phyloP scores from a whole-genome alignment of 1,140 invertebrate species.

The Musca vetustissima region DNA sequence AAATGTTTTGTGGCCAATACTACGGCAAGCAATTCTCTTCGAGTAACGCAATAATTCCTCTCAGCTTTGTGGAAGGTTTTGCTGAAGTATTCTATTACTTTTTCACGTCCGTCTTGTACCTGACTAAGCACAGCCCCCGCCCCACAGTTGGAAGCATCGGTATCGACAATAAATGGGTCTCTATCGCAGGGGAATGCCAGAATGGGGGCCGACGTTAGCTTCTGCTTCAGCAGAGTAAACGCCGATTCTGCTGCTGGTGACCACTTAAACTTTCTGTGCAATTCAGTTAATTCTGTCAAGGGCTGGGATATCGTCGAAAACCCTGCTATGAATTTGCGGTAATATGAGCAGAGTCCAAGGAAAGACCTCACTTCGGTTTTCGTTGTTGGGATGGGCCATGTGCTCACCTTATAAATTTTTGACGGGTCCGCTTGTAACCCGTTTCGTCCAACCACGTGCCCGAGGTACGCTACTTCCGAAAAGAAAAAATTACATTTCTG shows the following conservation, averaged over 20 bases:
- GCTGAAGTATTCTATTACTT: neutral
- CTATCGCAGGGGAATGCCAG: neutral
- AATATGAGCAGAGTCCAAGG: neutral
- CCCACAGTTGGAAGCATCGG: neutral
- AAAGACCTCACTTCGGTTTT: constrained; percentile 33
- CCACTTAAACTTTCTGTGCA: neutral
- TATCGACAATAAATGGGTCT: neutral
- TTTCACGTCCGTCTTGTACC: neutral
- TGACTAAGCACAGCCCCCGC: neutral
- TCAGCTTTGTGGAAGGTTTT: neutral
- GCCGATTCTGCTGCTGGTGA: neutral
- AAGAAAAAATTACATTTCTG: constrained; percentile 37
- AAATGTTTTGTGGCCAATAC: neutral
- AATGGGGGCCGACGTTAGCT: neutral
- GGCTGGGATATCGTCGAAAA: neutral
- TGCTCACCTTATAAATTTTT: constrained; percentile 31
- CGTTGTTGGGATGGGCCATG: constrained; percentile 31
- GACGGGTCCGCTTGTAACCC: neutral
- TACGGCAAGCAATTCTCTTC: neutral
- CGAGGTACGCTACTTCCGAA: constrained; percentile 33
- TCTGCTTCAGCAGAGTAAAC: neutral
- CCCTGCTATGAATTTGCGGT: neutral
- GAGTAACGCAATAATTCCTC: neutral
- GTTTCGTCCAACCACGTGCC: constrained; percentile 25
- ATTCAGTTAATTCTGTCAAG: neutral